Evolutionary conservation across 2,113 vertebrate genomes (phyloP).

Genomic region (Datnioides undecimradiatus): DNA sequence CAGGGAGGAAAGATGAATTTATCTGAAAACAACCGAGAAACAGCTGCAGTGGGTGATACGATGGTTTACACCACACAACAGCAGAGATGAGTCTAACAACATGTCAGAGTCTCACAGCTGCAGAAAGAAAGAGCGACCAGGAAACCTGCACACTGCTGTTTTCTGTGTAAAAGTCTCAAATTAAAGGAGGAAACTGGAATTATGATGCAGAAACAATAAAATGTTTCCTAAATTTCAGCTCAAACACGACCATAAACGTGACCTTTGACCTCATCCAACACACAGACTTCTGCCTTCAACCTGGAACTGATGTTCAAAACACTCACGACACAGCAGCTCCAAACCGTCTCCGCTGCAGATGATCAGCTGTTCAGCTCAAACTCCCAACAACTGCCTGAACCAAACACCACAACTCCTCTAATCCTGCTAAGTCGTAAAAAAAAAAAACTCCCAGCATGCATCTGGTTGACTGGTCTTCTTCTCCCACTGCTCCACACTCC

Average conservation of each 20-base stretch:
- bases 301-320: background rate
- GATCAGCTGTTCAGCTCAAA: conserved; percentile 6
- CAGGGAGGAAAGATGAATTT: too few relatives aligned
- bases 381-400: background rate
- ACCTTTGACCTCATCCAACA: background rate
- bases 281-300: background rate
- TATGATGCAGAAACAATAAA: too few relatives aligned
- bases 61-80: too few relatives aligned
- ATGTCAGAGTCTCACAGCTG: too few relatives aligned
- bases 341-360: background rate
- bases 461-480: background rate
- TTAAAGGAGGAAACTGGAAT: too few relatives aligned
- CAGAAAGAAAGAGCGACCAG: too few relatives aligned
- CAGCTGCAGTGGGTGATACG: too few relatives aligned
- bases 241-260: background rate
- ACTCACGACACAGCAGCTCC: background rate
- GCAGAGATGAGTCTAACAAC: too few relatives aligned
- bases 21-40: too few relatives aligned
- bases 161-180: too few relatives aligned
- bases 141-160: too few relatives aligned
- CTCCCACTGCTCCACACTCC: conserved; percentile 17
- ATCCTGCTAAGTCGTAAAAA: background rate
- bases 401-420: conserved; percentile 11
- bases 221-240: too few relatives aligned
- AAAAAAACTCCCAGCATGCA: conserved; percentile 57